These are phyloP conservation scores for Corythornis vintsioides DNA, from an alignment of 2,113 vertebrate species.

Conservation along the genomic window DNA sequence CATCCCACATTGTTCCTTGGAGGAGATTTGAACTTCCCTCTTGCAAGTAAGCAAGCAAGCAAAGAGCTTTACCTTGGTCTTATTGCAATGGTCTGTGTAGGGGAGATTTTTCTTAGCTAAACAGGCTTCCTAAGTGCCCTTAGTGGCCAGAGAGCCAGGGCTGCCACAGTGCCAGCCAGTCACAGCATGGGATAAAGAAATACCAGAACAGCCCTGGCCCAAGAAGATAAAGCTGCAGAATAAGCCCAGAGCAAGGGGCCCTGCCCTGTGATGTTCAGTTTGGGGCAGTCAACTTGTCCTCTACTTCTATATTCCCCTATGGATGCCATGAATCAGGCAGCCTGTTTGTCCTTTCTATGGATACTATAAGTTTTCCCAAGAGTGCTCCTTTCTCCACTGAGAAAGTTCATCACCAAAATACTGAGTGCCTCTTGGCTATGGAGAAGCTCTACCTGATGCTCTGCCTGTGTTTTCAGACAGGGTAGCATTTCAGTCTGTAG, in stretches of 20 bases:
- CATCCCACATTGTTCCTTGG: rapidly evolving
- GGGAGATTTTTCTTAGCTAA: neutral
- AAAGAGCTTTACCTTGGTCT: neutral
- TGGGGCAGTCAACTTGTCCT: neutral
- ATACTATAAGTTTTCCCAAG: neutral
- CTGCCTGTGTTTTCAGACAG: neutral
- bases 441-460: neutral
- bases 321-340: neutral
- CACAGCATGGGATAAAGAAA: neutral
- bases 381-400: neutral
- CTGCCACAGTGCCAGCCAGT: neutral
- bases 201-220: rapidly evolving
- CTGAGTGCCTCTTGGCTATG: rapidly evolving
- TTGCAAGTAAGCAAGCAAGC: neutral
- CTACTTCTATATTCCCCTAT: neutral
- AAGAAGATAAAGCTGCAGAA: neutral
- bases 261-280: too few relatives aligned
- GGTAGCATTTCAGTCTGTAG: neutral
- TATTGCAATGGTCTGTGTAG: rapidly evolving
- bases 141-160: neutral
- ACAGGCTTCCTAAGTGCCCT: neutral
- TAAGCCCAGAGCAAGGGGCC: neutral
- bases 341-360: neutral
- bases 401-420: neutral
- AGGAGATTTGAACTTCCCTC: neutral